These are phyloP conservation scores for Propithecus deckenii DNA, from an alignment of 2,797 vertebrate species.

Conservation along the genomic window DNA sequence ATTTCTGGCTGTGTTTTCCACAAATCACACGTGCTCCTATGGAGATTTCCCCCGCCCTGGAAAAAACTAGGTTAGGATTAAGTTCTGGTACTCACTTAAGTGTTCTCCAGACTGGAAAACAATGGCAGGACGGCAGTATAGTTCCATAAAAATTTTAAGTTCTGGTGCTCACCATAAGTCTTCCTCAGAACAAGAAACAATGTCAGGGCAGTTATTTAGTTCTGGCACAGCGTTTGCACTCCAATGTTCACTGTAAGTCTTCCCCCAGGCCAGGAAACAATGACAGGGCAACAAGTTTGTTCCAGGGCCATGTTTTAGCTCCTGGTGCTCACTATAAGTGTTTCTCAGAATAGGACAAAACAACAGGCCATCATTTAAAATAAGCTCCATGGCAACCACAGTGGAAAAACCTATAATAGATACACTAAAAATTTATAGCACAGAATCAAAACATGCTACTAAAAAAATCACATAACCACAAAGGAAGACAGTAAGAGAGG, in stretches of 20 bases:
- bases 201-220: neutral
- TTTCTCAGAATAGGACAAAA: neutral
- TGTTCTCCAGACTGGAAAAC: neutral
- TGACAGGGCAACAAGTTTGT: neutral
- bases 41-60: neutral
- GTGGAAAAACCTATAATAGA: neutral
- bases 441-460: neutral
- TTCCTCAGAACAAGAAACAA: neutral
- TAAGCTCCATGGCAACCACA: neutral
- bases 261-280: neutral
- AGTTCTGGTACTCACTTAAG: neutral
- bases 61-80: neutral
- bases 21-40: neutral
- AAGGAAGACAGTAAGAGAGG: neutral
- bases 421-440: neutral
- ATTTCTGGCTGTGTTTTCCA: neutral
- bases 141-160: neutral
- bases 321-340: neutral
- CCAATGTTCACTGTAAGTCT: too few relatives aligned
- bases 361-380: neutral
- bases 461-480: neutral
- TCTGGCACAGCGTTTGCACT: neutral
- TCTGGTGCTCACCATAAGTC: neutral
- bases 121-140: neutral
- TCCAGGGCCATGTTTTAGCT: neutral